Conservation (phyloP, 2,888 invertebrate species). For the Temnothorax unifasciatus region DNA sequence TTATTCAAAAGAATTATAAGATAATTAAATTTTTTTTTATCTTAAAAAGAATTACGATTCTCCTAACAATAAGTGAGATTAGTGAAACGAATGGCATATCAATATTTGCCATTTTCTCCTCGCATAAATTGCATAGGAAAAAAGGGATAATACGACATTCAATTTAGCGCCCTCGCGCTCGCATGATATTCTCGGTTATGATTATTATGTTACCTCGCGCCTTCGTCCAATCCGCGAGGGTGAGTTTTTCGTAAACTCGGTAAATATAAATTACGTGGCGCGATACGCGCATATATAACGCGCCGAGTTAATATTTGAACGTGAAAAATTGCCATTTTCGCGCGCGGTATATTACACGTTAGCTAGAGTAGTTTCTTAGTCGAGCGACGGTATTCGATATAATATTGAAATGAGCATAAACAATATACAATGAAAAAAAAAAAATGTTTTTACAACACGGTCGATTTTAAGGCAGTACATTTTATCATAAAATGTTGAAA, state of each 20-base stretch:
- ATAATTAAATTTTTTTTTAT: background rate
- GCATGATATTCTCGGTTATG: constrained; percentile 16
- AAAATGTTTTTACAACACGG: background rate
- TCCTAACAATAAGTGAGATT: background rate
- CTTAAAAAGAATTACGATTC: background rate
- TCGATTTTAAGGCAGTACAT: background rate
- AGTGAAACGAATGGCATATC: background rate
- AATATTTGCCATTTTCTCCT: constrained; percentile 10
- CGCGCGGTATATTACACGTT: background rate
- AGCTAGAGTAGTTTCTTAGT: background rate
- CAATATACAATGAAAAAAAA: constrained; percentile 22
- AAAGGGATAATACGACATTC: constrained; percentile 8
- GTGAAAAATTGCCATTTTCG: constrained; percentile 18
- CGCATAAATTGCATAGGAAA: constrained; percentile 16
- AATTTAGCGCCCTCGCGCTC: constrained; percentile 15
- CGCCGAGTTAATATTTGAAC: constrained; percentile 30
- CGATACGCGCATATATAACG: background rate
- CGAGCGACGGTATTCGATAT: background rate
- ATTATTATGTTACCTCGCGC: constrained; percentile 28
- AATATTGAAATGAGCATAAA: background rate
- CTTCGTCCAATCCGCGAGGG: constrained; percentile 2
- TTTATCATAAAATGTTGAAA: background rate
- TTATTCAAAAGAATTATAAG: background rate
- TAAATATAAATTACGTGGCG: constrained; percentile 29
- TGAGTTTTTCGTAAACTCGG: constrained; percentile 14